Evolutionary conservation across 2,888 invertebrate species (phyloP).

Genomic region (Polydesmus complanatus): DNA sequence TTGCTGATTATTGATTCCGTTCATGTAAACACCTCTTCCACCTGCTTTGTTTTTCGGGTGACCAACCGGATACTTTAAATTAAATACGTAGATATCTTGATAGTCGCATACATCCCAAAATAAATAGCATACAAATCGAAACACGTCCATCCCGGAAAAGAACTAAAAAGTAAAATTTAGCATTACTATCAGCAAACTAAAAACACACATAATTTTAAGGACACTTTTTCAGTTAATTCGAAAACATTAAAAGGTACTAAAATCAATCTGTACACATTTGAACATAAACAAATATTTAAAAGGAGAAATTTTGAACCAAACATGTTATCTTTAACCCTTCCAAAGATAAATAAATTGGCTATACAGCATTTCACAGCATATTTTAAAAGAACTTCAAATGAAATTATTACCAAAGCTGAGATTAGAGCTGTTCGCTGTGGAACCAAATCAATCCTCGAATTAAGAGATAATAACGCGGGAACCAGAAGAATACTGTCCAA

Average conservation of each 20-base stretch:
- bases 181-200: neutral
- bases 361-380: too few relatives aligned
- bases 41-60: constrained; percentile 11
- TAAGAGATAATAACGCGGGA: constrained; percentile 2
- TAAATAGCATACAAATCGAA: constrained; percentile 10
- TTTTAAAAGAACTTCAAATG: neutral
- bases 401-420: constrained; percentile 8
- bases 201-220: neutral
- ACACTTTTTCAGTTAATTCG: neutral
- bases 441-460: constrained; percentile 1
- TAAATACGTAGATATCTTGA: constrained; percentile 11
- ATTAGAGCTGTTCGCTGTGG: constrained; percentile 8
- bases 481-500: constrained; percentile 2
- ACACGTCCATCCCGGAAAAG: constrained; percentile 9
- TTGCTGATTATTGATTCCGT: constrained; percentile 11
- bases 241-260: neutral
- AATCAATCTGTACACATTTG: too few relatives aligned
- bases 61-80: constrained; percentile 8
- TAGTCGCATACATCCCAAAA: constrained; percentile 13
- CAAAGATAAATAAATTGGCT: too few relatives aligned
- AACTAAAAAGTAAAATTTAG: constrained; percentile 2
- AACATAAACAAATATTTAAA: too few relatives aligned
- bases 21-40: constrained; percentile 6
- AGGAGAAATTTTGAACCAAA: too few relatives aligned
- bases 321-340: too few relatives aligned